Conservation (phyloP, 2,113 vertebrate species). For the Ailurus styani region DNA sequence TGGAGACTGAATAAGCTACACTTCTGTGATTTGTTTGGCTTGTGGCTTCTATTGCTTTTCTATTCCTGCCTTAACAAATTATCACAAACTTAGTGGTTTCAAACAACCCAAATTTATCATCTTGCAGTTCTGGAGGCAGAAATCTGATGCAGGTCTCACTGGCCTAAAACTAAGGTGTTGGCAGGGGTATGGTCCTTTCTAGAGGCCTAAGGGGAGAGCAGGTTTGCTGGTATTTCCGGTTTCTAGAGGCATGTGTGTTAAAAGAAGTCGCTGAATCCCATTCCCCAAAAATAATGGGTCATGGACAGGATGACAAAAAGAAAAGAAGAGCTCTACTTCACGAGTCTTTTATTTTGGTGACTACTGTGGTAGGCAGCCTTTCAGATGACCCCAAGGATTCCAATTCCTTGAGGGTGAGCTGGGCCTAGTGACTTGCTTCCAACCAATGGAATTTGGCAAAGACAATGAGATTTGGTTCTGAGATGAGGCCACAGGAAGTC, state of each 20-base stretch:
- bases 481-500: neutral
- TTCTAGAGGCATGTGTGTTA: neutral
- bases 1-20: neutral
- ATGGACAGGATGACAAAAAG: neutral
- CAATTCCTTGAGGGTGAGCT: neutral
- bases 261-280: neutral
- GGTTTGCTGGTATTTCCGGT: neutral
- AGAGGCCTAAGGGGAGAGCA: neutral
- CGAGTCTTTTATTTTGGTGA: neutral
- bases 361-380: neutral
- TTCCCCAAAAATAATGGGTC: neutral
- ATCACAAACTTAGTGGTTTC: neutral
- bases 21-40: neutral
- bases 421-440: neutral
- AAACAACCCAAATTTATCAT: neutral
- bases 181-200: neutral
- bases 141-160: neutral
- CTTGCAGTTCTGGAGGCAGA: neutral
- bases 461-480: neutral
- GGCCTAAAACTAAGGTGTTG: neutral
- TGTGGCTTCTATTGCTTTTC: neutral
- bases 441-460: neutral
- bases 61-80: neutral
- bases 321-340: slow-evolving; percentile 2
- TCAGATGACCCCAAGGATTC: neutral